Conservation (phyloP, 2,888 invertebrate species). For the Gandaritis pyraliata region DNA sequence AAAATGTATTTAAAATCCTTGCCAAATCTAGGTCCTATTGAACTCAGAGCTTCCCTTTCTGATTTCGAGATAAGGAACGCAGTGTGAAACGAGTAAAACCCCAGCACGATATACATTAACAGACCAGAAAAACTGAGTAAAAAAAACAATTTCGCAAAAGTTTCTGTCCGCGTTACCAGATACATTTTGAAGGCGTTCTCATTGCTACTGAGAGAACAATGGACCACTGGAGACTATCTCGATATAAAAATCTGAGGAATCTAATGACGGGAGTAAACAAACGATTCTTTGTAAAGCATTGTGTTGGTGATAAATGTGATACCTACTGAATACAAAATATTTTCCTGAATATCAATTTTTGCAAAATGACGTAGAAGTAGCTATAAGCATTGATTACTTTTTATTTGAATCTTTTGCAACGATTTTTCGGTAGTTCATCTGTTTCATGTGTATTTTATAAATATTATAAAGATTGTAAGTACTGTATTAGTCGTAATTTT, state of each 20-base stretch:
- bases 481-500: too few relatives aligned
- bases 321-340: constrained; percentile 19
- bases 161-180: constrained; percentile 57
- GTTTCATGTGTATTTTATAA: too few relatives aligned
- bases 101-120: constrained; percentile 61
- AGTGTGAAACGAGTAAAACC: constrained; percentile 67
- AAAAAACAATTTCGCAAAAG: constrained; percentile 69
- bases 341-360: constrained; percentile 18
- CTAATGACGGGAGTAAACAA: constrained; percentile 58
- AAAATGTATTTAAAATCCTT: constrained; percentile 62
- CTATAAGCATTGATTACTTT: background rate
- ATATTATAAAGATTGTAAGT: too few relatives aligned
- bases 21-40: constrained; percentile 29
- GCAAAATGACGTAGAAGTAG: background rate
- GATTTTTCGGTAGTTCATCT: too few relatives aligned
- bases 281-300: constrained; percentile 55
- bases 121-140: constrained; percentile 64
- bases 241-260: constrained; percentile 51
- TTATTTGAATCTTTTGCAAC: too few relatives aligned
- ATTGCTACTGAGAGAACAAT: constrained; percentile 47
- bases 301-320: constrained; percentile 23
- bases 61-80: constrained; percentile 51
- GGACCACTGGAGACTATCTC: constrained; percentile 44
- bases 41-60: constrained; percentile 39
- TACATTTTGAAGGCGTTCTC: constrained; percentile 51